Conservation (phyloP, 2,797 vertebrate species). For the Neosalanx taihuensis region DNA sequence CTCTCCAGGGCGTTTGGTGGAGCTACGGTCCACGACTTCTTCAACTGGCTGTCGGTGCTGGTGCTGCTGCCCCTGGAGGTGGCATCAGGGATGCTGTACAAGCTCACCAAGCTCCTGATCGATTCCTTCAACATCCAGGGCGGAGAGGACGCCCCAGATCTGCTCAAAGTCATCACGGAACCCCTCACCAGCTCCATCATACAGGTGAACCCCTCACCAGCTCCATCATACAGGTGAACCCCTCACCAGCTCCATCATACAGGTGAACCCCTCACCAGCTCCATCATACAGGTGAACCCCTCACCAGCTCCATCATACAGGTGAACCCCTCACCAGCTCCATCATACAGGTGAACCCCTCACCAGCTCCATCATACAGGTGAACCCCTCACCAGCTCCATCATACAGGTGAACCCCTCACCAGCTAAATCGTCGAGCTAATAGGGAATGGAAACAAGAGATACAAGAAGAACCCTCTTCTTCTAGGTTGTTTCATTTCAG, state of each 20-base stretch:
- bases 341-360: no score
- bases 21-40: constrained; percentile 96
- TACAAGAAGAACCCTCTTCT: background rate
- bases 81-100: constrained; percentile 79
- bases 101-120: constrained; percentile 79
- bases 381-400: no score
- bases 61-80: constrained; percentile 87
- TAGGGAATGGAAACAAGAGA: no score
- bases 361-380: no score
- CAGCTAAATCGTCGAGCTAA: no score
- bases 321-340: no score
- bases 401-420: no score
- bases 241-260: no score
- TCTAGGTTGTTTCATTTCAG: background rate
- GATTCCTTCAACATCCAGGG: constrained; percentile 82
- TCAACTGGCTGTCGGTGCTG: constrained; percentile 96
- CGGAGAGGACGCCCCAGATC: constrained; percentile 86
- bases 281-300: no score
- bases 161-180: constrained; percentile 95
- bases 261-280: no score
- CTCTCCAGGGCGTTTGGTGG: constrained; percentile 87
- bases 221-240: no score
- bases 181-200: constrained; percentile 90
- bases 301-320: no score
- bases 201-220: constrained; percentile 69